These are phyloP conservation scores for Sisyra terminalis DNA, from an alignment of 2,888 invertebrate species.

Conservation along the genomic window DNA sequence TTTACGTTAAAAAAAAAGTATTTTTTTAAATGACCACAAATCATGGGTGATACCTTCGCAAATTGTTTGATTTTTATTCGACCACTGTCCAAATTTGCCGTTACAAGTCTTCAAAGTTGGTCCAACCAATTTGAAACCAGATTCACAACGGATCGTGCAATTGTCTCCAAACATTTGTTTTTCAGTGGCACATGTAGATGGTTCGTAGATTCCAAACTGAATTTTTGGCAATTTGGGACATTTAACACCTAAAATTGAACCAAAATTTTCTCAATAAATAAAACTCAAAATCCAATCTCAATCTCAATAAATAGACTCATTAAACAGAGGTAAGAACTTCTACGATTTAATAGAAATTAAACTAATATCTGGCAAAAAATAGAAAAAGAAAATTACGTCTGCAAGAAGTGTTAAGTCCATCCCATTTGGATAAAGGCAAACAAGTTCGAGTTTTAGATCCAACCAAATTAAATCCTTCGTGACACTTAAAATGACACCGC, in stretches of 20 bases:
- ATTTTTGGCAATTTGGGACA: conserved; percentile 33
- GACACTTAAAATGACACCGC: conserved; percentile 44
- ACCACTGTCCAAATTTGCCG: conserved; percentile 37
- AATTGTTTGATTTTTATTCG: conserved; percentile 25
- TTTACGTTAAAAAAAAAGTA: background rate
- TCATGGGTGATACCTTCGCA: conserved; percentile 14
- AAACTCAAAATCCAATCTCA: conserved; percentile 7
- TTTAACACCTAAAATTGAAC: conserved; percentile 21
- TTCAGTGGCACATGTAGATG: conserved; percentile 32
- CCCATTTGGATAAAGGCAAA: conserved; percentile 49
- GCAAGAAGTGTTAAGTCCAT: conserved; percentile 39
- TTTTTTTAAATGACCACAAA: conserved; percentile 2
- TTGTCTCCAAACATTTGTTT: conserved; percentile 39
- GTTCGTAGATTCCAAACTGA: conserved; percentile 33
- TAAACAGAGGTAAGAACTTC: too few species aligned
- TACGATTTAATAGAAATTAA: too few species aligned
- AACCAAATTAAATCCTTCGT: conserved; percentile 40
- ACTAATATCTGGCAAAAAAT: too few species aligned
- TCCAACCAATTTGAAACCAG: conserved; percentile 40
- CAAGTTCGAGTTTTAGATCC: conserved; percentile 47
- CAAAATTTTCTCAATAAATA: conserved; percentile 1
- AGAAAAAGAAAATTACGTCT: conserved; percentile 45
- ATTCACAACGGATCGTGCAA: conserved; percentile 38
- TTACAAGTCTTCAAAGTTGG: conserved; percentile 33
- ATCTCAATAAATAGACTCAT: too few species aligned